phyloP scores from a whole-genome alignment of 2,113 vertebrate genomes.

The Notechis scutatus region DNA sequence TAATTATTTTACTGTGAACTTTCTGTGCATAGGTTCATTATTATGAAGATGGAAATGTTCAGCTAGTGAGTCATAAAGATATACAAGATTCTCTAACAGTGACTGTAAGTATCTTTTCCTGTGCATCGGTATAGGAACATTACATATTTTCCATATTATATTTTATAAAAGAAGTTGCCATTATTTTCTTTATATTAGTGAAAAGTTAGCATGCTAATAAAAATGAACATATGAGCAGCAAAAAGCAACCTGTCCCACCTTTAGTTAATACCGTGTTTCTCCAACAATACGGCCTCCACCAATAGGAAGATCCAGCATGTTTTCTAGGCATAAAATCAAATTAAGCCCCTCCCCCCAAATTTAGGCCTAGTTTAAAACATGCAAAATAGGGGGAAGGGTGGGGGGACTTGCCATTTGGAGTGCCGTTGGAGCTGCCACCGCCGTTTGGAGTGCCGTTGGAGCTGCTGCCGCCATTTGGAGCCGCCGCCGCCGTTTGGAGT shows the following conservation, averaged over 20 bases:
- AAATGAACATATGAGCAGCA: background rate
- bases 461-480: too few relatives aligned
- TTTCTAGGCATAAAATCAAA: too few relatives aligned
- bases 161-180: background rate
- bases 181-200: background rate
- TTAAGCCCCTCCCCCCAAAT: too few relatives aligned
- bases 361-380: too few relatives aligned
- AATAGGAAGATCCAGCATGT: too few relatives aligned
- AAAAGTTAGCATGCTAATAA: background rate
- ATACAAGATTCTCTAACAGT: slow-evolving; percentile 88
- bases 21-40: slow-evolving; percentile 86
- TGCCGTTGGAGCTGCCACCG: too few relatives aligned
- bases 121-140: background rate
- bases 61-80: slow-evolving; percentile 98
- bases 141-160: background rate
- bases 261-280: background rate
- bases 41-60: slow-evolving; percentile 97
- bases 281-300: too few relatives aligned
- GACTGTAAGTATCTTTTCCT: slow-evolving; percentile 79
- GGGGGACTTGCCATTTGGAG: too few relatives aligned
- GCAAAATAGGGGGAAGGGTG: too few relatives aligned
- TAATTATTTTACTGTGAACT: slow-evolving; percentile 17
- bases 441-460: too few relatives aligned
- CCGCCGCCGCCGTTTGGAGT: too few relatives aligned
- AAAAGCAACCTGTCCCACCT: background rate